Percentiles rank a stretch among this genome's conserved stretches.
Conservation (phyloP, 1,140 invertebrate species). For the Rhagoletis pomonella region DNA sequence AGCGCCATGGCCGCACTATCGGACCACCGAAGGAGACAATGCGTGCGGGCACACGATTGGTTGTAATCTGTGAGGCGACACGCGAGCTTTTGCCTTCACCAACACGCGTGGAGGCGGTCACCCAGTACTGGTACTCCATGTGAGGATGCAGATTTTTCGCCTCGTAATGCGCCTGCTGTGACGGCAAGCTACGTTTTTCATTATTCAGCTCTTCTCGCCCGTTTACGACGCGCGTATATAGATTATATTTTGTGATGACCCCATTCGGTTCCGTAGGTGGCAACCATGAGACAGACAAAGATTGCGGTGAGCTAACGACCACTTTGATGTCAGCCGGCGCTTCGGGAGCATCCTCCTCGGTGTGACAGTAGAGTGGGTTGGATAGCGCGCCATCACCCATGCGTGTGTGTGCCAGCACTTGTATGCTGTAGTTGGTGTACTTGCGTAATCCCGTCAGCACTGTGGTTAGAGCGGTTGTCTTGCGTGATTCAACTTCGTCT, state of each 20-base stretch:
- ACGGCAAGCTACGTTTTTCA: constrained; percentile 79
- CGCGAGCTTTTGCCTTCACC: constrained; percentile 85
- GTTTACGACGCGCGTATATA: constrained; percentile 84
- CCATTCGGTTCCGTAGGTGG: constrained; percentile 86
- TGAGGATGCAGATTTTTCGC: constrained; percentile 83
- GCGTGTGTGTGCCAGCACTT: constrained; percentile 87
- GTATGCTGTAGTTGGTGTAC: constrained; percentile 91
- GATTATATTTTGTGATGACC: constrained; percentile 85
- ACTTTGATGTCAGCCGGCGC: constrained; percentile 88
- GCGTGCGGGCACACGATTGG: constrained; percentile 79
- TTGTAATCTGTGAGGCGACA: constrained; percentile 78
- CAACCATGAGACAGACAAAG: constrained; percentile 87
- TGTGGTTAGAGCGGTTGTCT: constrained; percentile 81
- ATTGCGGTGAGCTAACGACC: constrained; percentile 83
- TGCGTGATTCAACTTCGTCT: constrained; percentile 81
- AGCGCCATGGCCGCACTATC: constrained; percentile 80
- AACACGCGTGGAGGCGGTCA: constrained; percentile 84
- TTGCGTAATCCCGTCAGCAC: constrained; percentile 82
- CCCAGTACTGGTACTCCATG: constrained; percentile 88
- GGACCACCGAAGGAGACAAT: constrained; percentile 83
- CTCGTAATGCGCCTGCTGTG: constrained; percentile 80
- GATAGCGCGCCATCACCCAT: constrained; percentile 87
- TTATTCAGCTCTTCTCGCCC: constrained; percentile 82
- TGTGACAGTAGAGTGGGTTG: constrained; percentile 83
- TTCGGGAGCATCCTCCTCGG: constrained; percentile 90